phyloP scores from a whole-genome alignment of 2,113 vertebrate genomes.

The Notechis scutatus region DNA sequence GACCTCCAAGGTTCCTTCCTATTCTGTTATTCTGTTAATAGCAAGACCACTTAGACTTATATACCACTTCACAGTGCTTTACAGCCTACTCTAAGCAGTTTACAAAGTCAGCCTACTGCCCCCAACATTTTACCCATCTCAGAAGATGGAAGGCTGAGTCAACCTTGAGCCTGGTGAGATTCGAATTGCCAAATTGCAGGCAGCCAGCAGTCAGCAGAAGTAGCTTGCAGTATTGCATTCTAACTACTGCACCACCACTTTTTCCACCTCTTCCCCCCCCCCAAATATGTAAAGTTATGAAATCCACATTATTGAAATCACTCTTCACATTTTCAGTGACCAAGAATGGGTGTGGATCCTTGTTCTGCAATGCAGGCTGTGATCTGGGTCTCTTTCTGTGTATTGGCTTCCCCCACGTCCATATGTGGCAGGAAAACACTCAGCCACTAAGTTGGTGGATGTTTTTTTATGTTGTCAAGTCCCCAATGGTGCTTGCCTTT shows the following conservation, averaged over 20 bases:
- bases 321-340: slow-evolving; percentile 43
- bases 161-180: too few species aligned
- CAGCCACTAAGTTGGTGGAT: slow-evolving; percentile 10
- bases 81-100: too few species aligned
- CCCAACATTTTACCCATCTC: too few species aligned
- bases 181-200: too few species aligned
- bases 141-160: too few species aligned
- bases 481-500: slow-evolving; percentile 23
- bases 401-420: slow-evolving; percentile 30
- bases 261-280: slow-evolving; percentile 39
- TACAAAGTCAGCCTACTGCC: too few species aligned
- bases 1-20: neutral
- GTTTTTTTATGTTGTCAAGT: slow-evolving; percentile 36
- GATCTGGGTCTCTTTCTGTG: slow-evolving; percentile 46
- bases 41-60: too few species aligned
- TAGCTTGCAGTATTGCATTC: too few species aligned
- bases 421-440: slow-evolving; percentile 49
- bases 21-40: neutral
- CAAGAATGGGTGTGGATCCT: slow-evolving; percentile 41
- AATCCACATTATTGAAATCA: slow-evolving; percentile 56
- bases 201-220: too few species aligned
- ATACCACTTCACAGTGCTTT: too few species aligned
- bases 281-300: slow-evolving; percentile 67
- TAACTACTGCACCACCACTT: slow-evolving; percentile 6
- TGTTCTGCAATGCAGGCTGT: slow-evolving; percentile 32